Conservation (phyloP, 2,113 vertebrate species). For the Thermophis baileyi region DNA sequence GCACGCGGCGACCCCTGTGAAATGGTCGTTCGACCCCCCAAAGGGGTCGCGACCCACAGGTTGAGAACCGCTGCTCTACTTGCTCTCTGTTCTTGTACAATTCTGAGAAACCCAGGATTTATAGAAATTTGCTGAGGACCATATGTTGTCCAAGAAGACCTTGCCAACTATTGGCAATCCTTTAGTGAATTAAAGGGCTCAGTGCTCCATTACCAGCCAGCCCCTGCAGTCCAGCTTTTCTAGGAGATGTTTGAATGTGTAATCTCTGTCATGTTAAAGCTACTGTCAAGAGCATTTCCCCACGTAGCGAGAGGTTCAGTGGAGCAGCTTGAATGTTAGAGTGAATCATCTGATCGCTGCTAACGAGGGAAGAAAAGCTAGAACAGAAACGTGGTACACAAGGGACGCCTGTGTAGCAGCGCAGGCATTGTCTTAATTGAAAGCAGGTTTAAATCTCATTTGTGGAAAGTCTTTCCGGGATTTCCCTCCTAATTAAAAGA, state of each 20-base stretch:
- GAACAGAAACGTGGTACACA: not conserved
- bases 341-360: not conserved
- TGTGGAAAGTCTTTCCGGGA: not conserved
- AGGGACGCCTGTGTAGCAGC: not conserved
- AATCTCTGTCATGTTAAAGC: too few relatives aligned
- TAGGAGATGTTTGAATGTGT: not conserved
- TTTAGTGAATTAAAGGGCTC: not conserved
- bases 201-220: not conserved
- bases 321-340: fast-evolving
- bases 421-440: not conserved
- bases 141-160: not conserved
- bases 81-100: not conserved
- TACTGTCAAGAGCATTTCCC: not conserved
- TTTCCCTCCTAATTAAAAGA: not conserved
- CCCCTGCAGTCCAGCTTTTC: fast-evolving
- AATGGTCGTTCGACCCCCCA: too few relatives aligned
- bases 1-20: too few relatives aligned
- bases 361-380: not conserved
- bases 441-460: not conserved
- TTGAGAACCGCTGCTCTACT: too few relatives aligned
- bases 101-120: not conserved
- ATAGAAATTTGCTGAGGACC: not conserved
- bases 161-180: not conserved
- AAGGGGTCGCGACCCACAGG: too few relatives aligned
- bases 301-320: not conserved